Evolutionary conservation across 2,888 invertebrate species (phyloP), one percentile per base, ranked within the genome.

Genomic region (Andricus quercusramuli): DNA sequence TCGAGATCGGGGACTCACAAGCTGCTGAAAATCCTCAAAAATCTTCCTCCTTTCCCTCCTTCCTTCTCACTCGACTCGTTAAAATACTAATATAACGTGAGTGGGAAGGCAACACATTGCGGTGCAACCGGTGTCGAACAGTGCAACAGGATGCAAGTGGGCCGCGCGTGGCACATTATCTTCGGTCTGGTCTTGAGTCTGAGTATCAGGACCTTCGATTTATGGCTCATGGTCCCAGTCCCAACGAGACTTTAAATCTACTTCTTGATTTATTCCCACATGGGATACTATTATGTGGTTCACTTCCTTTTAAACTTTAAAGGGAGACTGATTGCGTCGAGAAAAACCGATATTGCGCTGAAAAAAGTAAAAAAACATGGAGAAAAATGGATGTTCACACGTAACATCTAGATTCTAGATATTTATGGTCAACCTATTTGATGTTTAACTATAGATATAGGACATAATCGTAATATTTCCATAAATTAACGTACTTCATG

Each of bases 141-240:
- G 74, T 74, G 74, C 56, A 74, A 77, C 77, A 82, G 83, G 84
- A 83, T 84, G 83, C 83, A 84, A 84, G 83, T 84, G 83, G 84
- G 84, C 83, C 82, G 83, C 83, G 83, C 83, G 83, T 83, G 82
- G 83, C 81, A 80, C 80, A 82, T 84, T 83, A 83, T 79, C 82
- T 78, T 83, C 80, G 78, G 78, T 84, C 82, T 80, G 79, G 79
- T 84, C 83, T 82, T 70, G 29, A 51, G 32, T 20, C 70, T 51
- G 79, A 74, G 80, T 83, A 82, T 77, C 83, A 83, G 85, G 83
- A 85, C 85, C 85, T 85, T 85, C 85, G 83, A 82, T 83, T 85
- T 85, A 85, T 83, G 83, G 85, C 81, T 85, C 83, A 83, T 83
- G 85, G 83, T 82, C 83, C 83, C 82, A 79, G 9, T 37, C 37